Conservation (phyloP, 2,113 vertebrate genomes). For the Micromys minutus region DNA sequence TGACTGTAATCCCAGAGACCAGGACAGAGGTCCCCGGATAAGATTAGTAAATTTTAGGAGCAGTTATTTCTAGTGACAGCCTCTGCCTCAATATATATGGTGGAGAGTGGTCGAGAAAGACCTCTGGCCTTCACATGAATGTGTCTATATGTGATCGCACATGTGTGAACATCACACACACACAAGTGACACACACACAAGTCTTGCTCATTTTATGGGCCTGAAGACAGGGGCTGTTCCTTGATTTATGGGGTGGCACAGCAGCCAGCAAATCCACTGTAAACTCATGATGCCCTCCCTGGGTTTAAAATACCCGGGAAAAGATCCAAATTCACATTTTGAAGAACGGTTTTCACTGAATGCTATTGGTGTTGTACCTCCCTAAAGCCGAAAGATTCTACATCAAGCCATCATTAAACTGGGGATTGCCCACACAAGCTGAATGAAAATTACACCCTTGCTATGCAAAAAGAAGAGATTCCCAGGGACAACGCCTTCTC, state of each 20-base stretch:
- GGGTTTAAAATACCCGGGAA: not conserved
- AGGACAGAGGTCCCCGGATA: too few relatives aligned
- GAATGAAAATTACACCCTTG: not conserved
- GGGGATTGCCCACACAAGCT: not conserved
- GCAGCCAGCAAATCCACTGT: not conserved
- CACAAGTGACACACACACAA: not conserved
- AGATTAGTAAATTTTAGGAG: not conserved
- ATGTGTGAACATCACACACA: not conserved
- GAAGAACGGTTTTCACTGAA: not conserved
- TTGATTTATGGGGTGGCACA: not conserved
- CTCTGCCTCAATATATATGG: too few relatives aligned
- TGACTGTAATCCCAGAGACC: not conserved
- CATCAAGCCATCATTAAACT: not conserved
- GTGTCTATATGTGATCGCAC: too few relatives aligned
- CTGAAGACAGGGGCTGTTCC: too few relatives aligned
- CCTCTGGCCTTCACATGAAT: not conserved
- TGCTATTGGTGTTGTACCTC: not conserved
- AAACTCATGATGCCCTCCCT: not conserved
- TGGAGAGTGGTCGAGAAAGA: not conserved
- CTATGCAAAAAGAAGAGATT: conserved; percentile 13
- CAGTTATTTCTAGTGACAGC: not conserved
- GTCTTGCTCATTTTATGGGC: not conserved
- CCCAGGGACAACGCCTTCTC: not conserved
- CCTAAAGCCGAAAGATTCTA: not conserved
- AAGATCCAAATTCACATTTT: not conserved